Evolutionary conservation across 2,888 invertebrate genomes (phyloP).

Genomic region (Taenaris catops): DNA sequence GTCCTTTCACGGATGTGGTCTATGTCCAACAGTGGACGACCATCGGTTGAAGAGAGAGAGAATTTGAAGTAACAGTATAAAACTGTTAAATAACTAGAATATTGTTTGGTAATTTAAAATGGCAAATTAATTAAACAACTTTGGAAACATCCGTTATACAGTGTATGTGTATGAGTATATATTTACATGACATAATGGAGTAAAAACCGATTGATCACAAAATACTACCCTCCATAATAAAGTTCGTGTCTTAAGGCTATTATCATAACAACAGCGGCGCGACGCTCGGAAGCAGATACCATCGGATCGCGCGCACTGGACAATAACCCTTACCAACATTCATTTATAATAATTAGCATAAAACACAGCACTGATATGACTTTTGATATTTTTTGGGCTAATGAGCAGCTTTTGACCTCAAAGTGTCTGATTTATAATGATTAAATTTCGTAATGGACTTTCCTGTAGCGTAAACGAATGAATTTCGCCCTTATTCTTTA

Average conservation of each 20-base stretch:
- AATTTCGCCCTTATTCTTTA: no score
- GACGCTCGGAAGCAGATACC: conserved; percentile 70
- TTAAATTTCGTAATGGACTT: conserved; percentile 20
- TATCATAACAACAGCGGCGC: conserved; percentile 68
- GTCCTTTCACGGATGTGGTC: no score
- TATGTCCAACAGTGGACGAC: no score
- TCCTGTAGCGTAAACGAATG: conserved; percentile 6
- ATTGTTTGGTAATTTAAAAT: neutral
- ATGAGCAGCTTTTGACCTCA: conserved; percentile 24
- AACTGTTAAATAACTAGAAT: no score
- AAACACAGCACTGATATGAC: conserved; percentile 41
- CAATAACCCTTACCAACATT: conserved; percentile 69
- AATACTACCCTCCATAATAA: conserved; percentile 46
- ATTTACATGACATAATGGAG: conserved; percentile 26
- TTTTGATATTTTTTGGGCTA: conserved; percentile 34
- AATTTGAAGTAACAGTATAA: no score
- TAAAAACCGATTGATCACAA: conserved; percentile 60
- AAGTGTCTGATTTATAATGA: conserved; percentile 23
- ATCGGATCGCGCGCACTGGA: conserved; percentile 73
- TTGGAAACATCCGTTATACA: neutral
- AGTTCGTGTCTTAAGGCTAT: conserved; percentile 68
- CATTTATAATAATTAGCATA: conserved; percentile 66
- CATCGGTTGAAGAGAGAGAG: no score
- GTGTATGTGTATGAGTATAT: neutral
- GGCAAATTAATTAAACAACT: no score